Conservation (phyloP, 1,140 invertebrate species). For the Dreissena polymorpha region DNA sequence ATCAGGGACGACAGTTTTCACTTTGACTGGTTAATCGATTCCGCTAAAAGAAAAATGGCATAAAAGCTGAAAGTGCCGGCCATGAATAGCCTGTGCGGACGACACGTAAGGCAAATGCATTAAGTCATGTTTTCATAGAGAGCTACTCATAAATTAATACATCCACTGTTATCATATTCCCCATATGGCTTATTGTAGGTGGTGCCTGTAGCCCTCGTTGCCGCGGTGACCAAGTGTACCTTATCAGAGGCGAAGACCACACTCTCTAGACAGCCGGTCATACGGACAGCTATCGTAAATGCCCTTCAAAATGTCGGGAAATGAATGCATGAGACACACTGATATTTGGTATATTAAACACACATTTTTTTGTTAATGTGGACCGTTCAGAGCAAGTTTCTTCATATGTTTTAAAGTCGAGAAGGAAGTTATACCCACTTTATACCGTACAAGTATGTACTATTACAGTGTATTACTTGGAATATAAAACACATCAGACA, state of each 20-base stretch:
- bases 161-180: background rate
- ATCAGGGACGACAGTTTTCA: too few species aligned
- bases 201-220: slow-evolving; percentile 67
- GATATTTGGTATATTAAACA: background rate
- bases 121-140: background rate
- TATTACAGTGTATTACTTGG: background rate
- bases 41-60: background rate
- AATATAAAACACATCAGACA: too few species aligned
- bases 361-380: background rate
- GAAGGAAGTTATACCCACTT: background rate
- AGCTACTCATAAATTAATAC: too few species aligned
- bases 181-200: slow-evolving; percentile 57
- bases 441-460: background rate
- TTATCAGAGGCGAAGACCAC: slow-evolving; percentile 59
- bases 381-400: background rate
- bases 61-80: background rate
- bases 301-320: slow-evolving; percentile 12
- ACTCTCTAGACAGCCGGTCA: slow-evolving; percentile 64
- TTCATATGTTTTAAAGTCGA: background rate
- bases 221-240: slow-evolving; percentile 57
- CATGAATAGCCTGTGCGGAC: background rate
- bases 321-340: background rate
- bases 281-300: slow-evolving; percentile 63
- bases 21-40: background rate
- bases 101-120: background rate